Percentiles rank a stretch among this genome's conserved stretches.
Conservation (phyloP, 2,797 vertebrate species). For the Smutsia temminckii region DNA sequence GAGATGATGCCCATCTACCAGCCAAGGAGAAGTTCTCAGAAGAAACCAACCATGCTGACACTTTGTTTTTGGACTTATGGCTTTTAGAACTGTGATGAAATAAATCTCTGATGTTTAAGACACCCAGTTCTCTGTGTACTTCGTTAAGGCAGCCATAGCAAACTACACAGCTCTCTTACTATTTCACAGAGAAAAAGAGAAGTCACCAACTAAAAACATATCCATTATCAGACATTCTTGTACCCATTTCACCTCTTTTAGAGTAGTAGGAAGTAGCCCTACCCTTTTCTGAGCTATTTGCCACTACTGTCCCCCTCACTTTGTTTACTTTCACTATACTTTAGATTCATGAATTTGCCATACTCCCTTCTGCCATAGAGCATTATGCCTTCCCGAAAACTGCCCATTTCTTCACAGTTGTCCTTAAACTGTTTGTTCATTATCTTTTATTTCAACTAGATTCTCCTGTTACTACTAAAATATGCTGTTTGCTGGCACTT, state of each 20-base stretch:
- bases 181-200: conserved; percentile 39
- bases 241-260: neutral
- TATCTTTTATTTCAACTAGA: neutral
- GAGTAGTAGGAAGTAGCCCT: neutral
- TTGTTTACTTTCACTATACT: neutral
- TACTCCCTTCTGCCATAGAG: neutral
- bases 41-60: neutral
- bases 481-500: neutral
- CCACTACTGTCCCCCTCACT: neutral
- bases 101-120: conserved; percentile 45
- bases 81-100: conserved; percentile 22
- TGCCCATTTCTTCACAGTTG: neutral
- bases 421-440: neutral
- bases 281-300: neutral
- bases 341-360: neutral
- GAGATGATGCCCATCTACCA: neutral
- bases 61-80: neutral
- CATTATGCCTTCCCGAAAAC: neutral
- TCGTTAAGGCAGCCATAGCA: conserved; percentile 5
- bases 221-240: neutral
- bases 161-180: neutral
- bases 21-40: neutral
- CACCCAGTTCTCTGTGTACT: conserved; percentile 20
- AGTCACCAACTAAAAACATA: neutral
- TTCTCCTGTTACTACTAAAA: neutral